phyloP scores from a whole-genome alignment of 1,140 invertebrate species.

The Lysiphlebus fabarum region DNA sequence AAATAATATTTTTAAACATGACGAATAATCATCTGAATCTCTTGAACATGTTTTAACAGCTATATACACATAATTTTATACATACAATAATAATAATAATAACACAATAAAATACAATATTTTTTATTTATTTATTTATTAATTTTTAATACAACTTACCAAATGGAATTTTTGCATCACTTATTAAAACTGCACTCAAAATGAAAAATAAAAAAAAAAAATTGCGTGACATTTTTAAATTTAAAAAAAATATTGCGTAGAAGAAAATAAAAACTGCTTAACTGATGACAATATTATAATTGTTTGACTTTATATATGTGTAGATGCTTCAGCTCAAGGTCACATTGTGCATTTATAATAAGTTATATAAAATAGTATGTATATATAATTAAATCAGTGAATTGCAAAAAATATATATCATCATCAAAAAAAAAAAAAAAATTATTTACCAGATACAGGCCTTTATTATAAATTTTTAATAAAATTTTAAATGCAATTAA shows the following conservation, averaged over 20 bases:
- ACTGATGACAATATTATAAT: slow-evolving; percentile 41
- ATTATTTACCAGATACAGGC: too few relatives aligned
- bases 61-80: neutral
- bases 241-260: slow-evolving; percentile 17
- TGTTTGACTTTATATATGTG: slow-evolving; percentile 51
- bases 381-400: too few relatives aligned
- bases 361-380: too few relatives aligned
- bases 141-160: slow-evolving; percentile 41
- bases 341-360: too few relatives aligned
- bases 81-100: neutral
- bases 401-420: too few relatives aligned
- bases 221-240: slow-evolving; percentile 9
- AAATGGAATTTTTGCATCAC: slow-evolving; percentile 32
- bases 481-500: too few relatives aligned
- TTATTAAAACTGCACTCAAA: slow-evolving; percentile 20
- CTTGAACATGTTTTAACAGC: slow-evolving; percentile 44
- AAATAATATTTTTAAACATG: slow-evolving; percentile 48
- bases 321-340: slow-evolving; percentile 51
- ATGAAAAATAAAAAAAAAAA: slow-evolving; percentile 12
- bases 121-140: slow-evolving; percentile 4
- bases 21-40: slow-evolving; percentile 44
- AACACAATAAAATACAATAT: neutral
- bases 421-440: too few relatives aligned
- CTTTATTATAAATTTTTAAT: too few relatives aligned
- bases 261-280: slow-evolving; percentile 31